A percentile compares a stretch with the other conserved stretches of the same genome.
Evolutionary conservation across 2,888 invertebrate genomes (phyloP).

Genomic region (Rhagonycha lutea): DNA sequence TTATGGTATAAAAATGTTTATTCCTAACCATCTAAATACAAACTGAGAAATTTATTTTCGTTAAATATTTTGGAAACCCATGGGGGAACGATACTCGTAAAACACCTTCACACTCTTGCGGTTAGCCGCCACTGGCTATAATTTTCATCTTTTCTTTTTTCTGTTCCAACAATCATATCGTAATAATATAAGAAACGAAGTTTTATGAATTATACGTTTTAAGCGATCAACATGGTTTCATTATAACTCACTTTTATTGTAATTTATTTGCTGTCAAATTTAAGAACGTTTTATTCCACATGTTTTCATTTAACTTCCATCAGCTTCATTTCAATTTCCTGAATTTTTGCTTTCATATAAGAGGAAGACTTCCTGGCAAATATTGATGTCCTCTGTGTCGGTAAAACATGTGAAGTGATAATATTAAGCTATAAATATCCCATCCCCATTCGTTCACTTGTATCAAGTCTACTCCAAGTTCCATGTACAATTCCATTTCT

Average conservation of each 20-base stretch:
- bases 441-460: slow-evolving; percentile 45
- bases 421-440: slow-evolving; percentile 43
- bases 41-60: neutral
- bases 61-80: neutral
- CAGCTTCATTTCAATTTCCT: neutral
- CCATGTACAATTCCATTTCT: slow-evolving; percentile 47
- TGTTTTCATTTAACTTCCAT: neutral
- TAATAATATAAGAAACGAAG: slow-evolving; percentile 11
- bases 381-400: slow-evolving; percentile 37
- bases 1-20: neutral
- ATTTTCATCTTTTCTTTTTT: slow-evolving; percentile 36
- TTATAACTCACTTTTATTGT: slow-evolving; percentile 3
- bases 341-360: slow-evolving; percentile 15
- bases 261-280: neutral
- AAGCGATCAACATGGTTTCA: slow-evolving; percentile 21
- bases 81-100: slow-evolving; percentile 42
- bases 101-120: slow-evolving; percentile 48
- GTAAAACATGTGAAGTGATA: slow-evolving; percentile 39
- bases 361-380: slow-evolving; percentile 33
- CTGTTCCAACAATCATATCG: slow-evolving; percentile 17
- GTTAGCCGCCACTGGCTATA: slow-evolving; percentile 47
- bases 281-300: neutral
- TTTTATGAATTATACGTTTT: slow-evolving; percentile 20
- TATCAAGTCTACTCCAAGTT: slow-evolving; percentile 46
- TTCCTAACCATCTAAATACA: neutral